These are phyloP conservation scores for Acrobasis repandana DNA, from an alignment of 2,888 invertebrate species.

Conservation along the genomic window DNA sequence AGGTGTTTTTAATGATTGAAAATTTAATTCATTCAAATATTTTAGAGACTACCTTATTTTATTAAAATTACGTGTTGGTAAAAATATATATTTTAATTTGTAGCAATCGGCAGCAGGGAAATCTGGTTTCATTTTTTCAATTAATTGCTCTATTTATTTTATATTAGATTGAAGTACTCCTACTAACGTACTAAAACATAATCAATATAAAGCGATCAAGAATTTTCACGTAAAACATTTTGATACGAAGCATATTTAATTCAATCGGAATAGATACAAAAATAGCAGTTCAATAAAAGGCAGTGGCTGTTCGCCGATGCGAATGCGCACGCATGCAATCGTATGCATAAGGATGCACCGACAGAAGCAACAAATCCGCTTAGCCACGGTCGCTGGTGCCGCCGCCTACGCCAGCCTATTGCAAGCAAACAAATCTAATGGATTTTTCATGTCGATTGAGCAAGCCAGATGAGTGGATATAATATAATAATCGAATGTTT, in stretches of 20 bases:
- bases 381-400: slow-evolving; percentile 76
- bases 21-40: background rate
- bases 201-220: too few relatives aligned
- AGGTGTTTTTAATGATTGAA: background rate
- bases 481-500: slow-evolving; percentile 56
- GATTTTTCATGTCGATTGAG: slow-evolving; percentile 81
- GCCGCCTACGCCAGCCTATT: slow-evolving; percentile 60
- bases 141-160: too few relatives aligned
- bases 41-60: too few relatives aligned
- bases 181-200: too few relatives aligned
- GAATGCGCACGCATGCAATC: slow-evolving; percentile 38
- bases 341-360: slow-evolving; percentile 38
- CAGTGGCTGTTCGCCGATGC: slow-evolving; percentile 19
- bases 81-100: too few relatives aligned
- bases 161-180: too few relatives aligned
- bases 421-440: slow-evolving; percentile 75
- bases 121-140: too few relatives aligned
- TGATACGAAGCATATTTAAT: background rate
- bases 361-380: slow-evolving; percentile 74
- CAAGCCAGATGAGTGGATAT: slow-evolving; percentile 60
- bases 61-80: too few relatives aligned
- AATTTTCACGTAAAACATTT: too few relatives aligned
- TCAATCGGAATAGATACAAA: background rate
- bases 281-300: slow-evolving; percentile 18
- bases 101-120: too few relatives aligned